These are phyloP conservation scores for Actinostola sp. DNA, from an alignment of 92 coral and sea anemone genomes.

Conservation along the genomic window DNA sequence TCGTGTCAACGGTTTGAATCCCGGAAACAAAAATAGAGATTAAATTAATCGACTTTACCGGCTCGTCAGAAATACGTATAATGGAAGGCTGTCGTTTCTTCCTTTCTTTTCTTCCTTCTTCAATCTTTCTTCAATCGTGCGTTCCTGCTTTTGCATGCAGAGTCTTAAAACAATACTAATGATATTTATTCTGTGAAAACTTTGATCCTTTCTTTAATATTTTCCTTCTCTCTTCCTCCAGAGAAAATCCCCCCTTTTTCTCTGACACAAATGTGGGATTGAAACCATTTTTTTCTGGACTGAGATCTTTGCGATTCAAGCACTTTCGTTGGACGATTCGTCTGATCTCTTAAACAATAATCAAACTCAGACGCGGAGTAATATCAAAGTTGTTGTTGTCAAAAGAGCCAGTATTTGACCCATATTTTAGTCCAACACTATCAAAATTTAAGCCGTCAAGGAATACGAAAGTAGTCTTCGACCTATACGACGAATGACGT, in stretches of 20 bases:
- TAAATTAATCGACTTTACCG: slow-evolving; percentile 3
- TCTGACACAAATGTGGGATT: too few species aligned
- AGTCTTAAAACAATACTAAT: not conserved
- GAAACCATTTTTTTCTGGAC: not conserved
- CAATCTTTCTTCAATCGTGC: too few species aligned
- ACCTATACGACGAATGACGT: too few species aligned
- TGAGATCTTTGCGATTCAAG: not conserved
- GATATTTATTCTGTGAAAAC: too few species aligned
- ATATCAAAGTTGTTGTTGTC: not conserved
- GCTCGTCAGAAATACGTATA: slow-evolving; percentile 4
- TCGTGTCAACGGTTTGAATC: not conserved
- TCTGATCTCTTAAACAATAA: not conserved
- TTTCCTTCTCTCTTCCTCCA: too few species aligned
- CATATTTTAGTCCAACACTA: not conserved
- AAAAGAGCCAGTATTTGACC: not conserved
- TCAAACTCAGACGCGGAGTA: too few species aligned
- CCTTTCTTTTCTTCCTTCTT: not conserved
- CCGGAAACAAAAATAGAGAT: slow-evolving; percentile 9
- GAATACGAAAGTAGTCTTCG: not conserved
- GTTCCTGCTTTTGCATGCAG: too few species aligned
- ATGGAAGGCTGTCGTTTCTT: not conserved
- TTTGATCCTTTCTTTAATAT: too few species aligned
- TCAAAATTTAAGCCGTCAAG: not conserved
- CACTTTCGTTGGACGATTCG: not conserved
- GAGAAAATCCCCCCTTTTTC: too few species aligned